phyloP scores from a whole-genome alignment of 2,113 vertebrate species.

The Willisornis vidua region DNA sequence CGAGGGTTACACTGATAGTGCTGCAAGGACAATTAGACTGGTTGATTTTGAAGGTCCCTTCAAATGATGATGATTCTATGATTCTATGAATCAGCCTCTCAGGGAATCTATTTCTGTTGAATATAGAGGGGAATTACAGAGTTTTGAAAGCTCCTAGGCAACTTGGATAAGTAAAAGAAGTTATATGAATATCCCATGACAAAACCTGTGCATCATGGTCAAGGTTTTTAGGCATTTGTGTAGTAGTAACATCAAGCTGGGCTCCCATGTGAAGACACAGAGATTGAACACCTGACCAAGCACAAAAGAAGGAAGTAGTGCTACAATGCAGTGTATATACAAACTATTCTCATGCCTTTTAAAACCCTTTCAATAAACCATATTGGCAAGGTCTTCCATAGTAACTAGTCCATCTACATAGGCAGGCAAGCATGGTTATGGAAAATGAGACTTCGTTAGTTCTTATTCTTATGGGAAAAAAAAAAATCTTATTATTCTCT shows the following conservation, averaged over 20 bases:
- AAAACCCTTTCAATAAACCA: background rate
- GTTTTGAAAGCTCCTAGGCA: background rate
- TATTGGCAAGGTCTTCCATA: background rate
- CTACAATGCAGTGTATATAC: background rate
- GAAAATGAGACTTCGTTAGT: background rate
- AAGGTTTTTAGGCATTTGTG: background rate
- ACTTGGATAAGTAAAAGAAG: background rate
- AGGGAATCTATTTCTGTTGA: background rate
- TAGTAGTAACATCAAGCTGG: background rate
- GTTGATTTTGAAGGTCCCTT: background rate
- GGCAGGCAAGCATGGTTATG: background rate
- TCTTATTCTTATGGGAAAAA: background rate
- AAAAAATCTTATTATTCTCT: background rate
- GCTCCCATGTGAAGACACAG: background rate
- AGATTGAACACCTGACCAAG: background rate
- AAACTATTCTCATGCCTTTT: background rate
- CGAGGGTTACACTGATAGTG: background rate
- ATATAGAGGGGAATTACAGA: background rate
- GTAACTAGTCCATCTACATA: background rate
- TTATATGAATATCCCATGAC: background rate
- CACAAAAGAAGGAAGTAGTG: background rate
- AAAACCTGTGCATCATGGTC: background rate
- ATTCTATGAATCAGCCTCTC: background rate
- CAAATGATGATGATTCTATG: background rate
- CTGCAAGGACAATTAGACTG: background rate